phyloP scores from a whole-genome alignment of 2,888 invertebrate genomes.

The Microdon myrmicae region DNA sequence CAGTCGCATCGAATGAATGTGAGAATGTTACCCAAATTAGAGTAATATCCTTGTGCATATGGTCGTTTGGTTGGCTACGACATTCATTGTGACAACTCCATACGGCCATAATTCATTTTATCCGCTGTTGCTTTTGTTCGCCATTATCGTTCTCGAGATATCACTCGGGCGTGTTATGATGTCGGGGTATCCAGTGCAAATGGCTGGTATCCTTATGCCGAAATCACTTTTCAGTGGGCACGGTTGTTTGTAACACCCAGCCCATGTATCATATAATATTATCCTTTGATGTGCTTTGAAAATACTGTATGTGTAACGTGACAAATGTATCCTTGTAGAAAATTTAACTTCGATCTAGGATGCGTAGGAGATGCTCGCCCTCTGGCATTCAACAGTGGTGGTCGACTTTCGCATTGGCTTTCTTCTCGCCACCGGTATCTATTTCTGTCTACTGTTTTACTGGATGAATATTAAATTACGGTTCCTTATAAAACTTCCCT shows the following conservation, averaged over 20 bases:
- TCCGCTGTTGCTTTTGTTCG: conserved; percentile 2
- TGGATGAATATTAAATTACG: conserved; percentile 45
- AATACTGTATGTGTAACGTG: conserved; percentile 6
- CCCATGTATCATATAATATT: conserved; percentile 10
- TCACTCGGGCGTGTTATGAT: conserved; percentile 36
- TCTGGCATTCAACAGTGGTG: conserved; percentile 47
- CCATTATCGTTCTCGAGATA: conserved; percentile 27
- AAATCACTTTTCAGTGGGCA: conserved; percentile 42
- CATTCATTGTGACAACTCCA: conserved; percentile 30
- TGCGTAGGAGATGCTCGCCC: conserved; percentile 33
- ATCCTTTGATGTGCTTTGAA: conserved; percentile 22
- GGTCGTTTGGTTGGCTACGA: conserved; percentile 26
- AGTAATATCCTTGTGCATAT: conserved; percentile 29
- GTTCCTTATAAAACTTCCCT: no score
- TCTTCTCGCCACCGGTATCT: conserved; percentile 3
- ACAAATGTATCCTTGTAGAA: conserved; percentile 31
- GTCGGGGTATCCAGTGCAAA: no score
- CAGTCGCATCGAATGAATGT: conserved; percentile 22
- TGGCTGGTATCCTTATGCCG: conserved; percentile 48
- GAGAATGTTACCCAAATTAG: conserved; percentile 40
- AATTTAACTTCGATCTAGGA: conserved; percentile 20
- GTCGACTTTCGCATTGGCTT: conserved; percentile 17
- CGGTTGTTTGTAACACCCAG: neutral
- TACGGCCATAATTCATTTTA: conserved; percentile 46
- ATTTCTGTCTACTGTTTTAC: conserved; percentile 7